Conservation (phyloP, 2,797 vertebrate species). For the Pagetopsis macropterus region DNA sequence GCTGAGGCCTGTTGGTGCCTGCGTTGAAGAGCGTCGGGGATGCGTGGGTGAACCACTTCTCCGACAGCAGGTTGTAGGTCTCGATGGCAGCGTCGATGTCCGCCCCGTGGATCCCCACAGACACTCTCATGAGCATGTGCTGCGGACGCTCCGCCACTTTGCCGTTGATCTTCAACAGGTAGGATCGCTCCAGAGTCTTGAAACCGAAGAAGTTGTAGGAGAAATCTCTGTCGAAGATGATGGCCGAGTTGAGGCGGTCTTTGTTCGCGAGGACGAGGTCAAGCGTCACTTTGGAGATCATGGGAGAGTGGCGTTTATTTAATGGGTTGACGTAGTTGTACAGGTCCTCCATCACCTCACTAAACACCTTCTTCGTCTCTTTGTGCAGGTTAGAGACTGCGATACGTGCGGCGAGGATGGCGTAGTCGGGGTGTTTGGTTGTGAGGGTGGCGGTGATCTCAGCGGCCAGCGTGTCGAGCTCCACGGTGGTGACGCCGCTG, state of each 20-base stretch:
- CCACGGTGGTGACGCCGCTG: slow-evolving; percentile 95
- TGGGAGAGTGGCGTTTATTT: slow-evolving; percentile 91
- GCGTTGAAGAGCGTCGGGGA: slow-evolving; percentile 98
- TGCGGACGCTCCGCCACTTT: slow-evolving; percentile 97
- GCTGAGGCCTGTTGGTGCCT: slow-evolving; percentile 94
- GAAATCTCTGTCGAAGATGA: slow-evolving; percentile 97
- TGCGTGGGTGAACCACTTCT: slow-evolving; percentile 98
- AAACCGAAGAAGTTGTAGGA: slow-evolving; percentile 99
- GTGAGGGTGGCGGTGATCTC: slow-evolving; percentile 96
- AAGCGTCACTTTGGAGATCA: slow-evolving; percentile 92
- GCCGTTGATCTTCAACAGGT: slow-evolving; percentile 93
- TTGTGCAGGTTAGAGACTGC: slow-evolving; percentile 98
- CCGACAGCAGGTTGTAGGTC: slow-evolving; percentile 97
- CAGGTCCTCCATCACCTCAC: slow-evolving; percentile 97
- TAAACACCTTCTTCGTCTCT: slow-evolving; percentile 98
- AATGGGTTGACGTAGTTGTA: slow-evolving; percentile 93
- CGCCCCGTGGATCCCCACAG: slow-evolving; percentile 91
- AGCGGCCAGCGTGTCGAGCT: slow-evolving; percentile 94
- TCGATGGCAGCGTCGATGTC: slow-evolving; percentile 94
- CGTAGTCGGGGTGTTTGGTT: slow-evolving; percentile 97
- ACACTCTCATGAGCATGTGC: slow-evolving; percentile 98
- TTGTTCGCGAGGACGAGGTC: slow-evolving; percentile 92
- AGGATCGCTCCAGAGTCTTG: slow-evolving; percentile 97
- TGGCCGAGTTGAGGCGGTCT: slow-evolving; percentile 96
- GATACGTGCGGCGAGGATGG: slow-evolving; percentile 94